Evolutionary conservation across 2,113 vertebrate genomes (phyloP).

Genomic region (Columba janthina): DNA sequence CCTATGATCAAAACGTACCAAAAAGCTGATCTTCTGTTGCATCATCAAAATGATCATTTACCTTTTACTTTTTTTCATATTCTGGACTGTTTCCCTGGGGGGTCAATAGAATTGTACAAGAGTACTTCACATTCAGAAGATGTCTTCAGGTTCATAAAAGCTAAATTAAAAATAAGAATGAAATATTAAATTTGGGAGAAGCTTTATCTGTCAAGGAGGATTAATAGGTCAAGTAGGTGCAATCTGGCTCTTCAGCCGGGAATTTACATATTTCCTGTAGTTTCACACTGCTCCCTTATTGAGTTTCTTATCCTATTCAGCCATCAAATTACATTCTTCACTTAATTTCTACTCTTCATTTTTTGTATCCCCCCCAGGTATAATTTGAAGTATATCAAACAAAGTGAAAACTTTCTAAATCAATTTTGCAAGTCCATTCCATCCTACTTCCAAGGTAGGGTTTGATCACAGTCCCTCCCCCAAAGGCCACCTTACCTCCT

Average conservation of each 20-base stretch:
- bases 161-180: neutral
- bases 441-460: neutral
- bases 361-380: neutral
- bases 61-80: neutral
- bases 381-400: neutral
- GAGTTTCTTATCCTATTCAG: neutral
- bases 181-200: neutral
- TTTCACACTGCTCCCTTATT: neutral
- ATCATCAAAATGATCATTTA: neutral
- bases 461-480: neutral
- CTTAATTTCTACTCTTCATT: neutral
- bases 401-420: neutral
- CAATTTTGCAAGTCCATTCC: neutral
- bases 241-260: neutral
- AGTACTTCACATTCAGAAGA: neutral
- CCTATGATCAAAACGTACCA: fast-evolving
- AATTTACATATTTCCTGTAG: neutral
- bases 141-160: neutral
- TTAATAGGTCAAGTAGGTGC: neutral
- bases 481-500: neutral
- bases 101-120: neutral
- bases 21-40: neutral
- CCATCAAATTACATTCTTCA: neutral
- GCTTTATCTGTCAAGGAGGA: neutral
- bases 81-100: neutral